Conservation (phyloP, 2,113 vertebrate species). For the Aegithalos caudatus region DNA sequence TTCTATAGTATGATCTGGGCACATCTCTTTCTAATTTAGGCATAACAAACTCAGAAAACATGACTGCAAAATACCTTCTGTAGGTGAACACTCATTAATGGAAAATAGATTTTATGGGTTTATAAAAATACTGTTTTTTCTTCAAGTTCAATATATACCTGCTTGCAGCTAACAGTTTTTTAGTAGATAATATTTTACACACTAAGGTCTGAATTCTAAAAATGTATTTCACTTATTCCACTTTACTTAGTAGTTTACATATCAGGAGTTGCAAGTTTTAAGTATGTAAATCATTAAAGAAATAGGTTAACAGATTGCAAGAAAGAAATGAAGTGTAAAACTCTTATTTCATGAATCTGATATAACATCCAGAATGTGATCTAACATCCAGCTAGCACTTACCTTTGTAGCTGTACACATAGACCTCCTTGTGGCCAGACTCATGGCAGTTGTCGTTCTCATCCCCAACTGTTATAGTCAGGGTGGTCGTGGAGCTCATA, state of each 20-base stretch:
- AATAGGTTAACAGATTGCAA: not conserved
- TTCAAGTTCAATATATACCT: not conserved
- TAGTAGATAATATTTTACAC: not conserved
- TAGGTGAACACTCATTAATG: not conserved
- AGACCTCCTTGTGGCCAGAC: conserved; percentile 81
- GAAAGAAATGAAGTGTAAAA: not conserved
- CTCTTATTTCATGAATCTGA: not conserved
- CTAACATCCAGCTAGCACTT: not conserved
- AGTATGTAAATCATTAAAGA: not conserved
- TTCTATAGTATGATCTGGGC: not conserved
- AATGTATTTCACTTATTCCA: not conserved
- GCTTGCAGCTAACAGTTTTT: not conserved
- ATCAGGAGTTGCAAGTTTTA: not conserved
- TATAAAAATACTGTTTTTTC: not conserved
- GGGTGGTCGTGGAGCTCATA: conserved; percentile 81
- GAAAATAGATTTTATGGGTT: not conserved
- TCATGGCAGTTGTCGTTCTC: conserved; percentile 86
- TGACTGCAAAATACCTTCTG: not conserved
- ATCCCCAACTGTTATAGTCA: conserved; percentile 86
- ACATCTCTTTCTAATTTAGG: not conserved
- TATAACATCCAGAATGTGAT: not conserved
- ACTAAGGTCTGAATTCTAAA: not conserved
- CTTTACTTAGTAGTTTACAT: not conserved
- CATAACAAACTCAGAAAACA: not conserved
- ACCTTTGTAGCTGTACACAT: conserved; percentile 83